Conservation (phyloP, 2,113 vertebrate genomes). For the Hippocampus zosterae region DNA sequence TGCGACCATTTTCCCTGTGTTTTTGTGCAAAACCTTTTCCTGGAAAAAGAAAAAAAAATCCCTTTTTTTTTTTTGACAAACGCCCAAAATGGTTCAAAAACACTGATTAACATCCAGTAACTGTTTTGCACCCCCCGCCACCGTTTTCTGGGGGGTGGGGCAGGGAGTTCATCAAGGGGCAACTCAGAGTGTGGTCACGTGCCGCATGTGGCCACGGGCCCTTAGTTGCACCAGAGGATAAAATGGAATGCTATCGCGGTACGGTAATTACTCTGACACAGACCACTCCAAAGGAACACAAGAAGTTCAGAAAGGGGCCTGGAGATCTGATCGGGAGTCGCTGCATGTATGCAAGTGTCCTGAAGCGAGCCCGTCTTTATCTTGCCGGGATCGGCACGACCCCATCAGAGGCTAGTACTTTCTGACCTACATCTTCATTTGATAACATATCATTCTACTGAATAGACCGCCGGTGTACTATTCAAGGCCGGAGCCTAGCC, state of each 20-base stretch:
- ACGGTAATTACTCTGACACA: conserved; percentile 56
- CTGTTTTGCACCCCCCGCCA: no score
- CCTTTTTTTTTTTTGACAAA: no score
- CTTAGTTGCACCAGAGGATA: not conserved
- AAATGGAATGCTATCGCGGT: conserved; percentile 54
- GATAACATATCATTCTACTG: conserved; percentile 41
- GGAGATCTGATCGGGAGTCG: conserved; percentile 43
- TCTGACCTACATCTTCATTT: conserved; percentile 64
- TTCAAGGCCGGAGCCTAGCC: conserved; percentile 1
- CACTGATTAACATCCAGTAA: no score
- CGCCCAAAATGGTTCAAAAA: no score
- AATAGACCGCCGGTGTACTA: conserved; percentile 32
- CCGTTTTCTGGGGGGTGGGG: no score
- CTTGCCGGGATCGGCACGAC: conserved; percentile 45
- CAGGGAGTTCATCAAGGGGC: no score
- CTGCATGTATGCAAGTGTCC: conserved; percentile 20
- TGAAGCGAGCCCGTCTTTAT: conserved; percentile 48
- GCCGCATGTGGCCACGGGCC: no score
- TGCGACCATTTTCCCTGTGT: no score
- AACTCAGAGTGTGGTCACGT: no score
- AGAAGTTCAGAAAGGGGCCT: conserved; percentile 43
- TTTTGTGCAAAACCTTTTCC: no score
- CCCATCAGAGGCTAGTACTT: conserved; percentile 23
- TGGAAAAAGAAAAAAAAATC: no score
- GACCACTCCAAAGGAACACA: conserved; percentile 24